Evolutionary conservation across 2,888 invertebrate species (phyloP).

Genomic region (Scaptomyza reducta): DNA sequence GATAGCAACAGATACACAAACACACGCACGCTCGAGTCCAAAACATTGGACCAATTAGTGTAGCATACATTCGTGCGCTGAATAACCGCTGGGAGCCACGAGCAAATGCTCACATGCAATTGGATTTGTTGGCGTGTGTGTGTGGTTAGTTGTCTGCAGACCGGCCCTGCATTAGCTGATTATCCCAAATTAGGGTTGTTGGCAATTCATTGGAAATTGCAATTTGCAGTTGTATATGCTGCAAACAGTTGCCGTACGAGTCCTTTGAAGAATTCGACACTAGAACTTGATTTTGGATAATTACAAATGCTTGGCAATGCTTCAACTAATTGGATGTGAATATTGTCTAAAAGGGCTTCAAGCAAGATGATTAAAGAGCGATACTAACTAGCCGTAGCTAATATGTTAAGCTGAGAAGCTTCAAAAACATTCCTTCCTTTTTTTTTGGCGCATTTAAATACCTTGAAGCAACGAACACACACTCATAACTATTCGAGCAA

Average conservation of each 20-base stretch:
- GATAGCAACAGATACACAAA: conserved; percentile 1
- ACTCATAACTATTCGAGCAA: not conserved
- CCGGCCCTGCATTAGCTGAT: conserved; percentile 24
- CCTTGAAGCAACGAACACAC: not conserved
- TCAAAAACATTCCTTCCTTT: too few relatives aligned
- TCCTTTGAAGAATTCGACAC: conserved; percentile 1
- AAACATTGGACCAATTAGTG: conserved; percentile 38
- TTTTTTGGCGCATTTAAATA: not conserved
- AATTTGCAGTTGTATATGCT: not conserved
- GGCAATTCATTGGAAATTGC: conserved; percentile 2
- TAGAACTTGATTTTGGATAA: not conserved
- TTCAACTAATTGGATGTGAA: not conserved
- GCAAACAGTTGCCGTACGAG: not conserved
- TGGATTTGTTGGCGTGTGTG: not conserved
- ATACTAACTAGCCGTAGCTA: too few relatives aligned
- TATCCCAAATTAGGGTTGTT: conserved; percentile 8
- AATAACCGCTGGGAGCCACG: conserved; percentile 11
- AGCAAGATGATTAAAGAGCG: too few relatives aligned
- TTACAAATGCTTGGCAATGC: not conserved
- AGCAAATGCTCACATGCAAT: conserved; percentile 7
- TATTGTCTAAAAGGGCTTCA: not conserved
- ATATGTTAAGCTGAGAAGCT: too few relatives aligned
- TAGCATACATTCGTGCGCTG: conserved; percentile 66
- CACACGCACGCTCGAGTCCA: not conserved
- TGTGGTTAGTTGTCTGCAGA: conserved; percentile 1